phyloP scores from a whole-genome alignment of 1,140 invertebrate genomes.

The Metaphire vulgaris region DNA sequence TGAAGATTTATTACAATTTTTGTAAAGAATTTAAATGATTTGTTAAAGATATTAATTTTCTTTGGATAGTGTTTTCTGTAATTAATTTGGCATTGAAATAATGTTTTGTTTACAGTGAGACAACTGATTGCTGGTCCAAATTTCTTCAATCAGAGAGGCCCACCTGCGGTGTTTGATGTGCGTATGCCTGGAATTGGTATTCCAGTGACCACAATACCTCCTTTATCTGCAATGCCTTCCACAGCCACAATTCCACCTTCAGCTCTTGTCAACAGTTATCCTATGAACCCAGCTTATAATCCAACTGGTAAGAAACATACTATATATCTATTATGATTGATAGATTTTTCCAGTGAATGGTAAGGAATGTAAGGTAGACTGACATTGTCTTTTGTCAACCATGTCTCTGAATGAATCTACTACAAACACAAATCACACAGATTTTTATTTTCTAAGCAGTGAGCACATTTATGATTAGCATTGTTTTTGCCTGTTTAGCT shows the following conservation, averaged over 20 bases:
- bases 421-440: too few species aligned
- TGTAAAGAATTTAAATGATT: too few species aligned
- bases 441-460: too few species aligned
- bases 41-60: too few species aligned
- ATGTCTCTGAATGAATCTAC: too few species aligned
- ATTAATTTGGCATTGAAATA: too few species aligned
- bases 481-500: too few species aligned
- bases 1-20: too few species aligned
- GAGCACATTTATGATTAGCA: too few species aligned
- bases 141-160: neutral
- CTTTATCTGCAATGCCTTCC: neutral
- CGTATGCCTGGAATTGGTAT: neutral
- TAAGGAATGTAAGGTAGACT: neutral
- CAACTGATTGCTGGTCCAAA: neutral
- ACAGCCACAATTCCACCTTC: neutral
- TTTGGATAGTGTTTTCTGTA: too few species aligned
- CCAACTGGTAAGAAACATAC: neutral
- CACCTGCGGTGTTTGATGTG: neutral
- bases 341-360: neutral
- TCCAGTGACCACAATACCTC: neutral
- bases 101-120: neutral
- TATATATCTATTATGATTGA: neutral
- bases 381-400: neutral
- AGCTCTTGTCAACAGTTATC: neutral
- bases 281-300: neutral